Conservation (phyloP, 2,113 vertebrate genomes). For the Gopherus evgoodei region DNA sequence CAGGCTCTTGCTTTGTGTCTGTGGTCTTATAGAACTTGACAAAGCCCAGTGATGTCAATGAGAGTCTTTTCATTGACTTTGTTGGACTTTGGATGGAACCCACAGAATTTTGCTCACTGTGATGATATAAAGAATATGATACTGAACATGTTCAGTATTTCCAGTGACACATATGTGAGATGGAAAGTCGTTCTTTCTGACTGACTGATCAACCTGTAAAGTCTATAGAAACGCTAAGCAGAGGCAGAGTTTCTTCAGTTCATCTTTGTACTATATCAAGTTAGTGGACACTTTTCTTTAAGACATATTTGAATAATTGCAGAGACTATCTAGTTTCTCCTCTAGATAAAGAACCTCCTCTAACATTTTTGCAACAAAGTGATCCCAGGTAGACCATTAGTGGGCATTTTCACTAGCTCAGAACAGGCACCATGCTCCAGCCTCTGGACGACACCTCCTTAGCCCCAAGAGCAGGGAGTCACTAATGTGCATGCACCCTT, state of each 20-base stretch:
- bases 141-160: slow-evolving; percentile 33
- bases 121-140: slow-evolving; percentile 12
- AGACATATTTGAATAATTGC: background rate
- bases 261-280: slow-evolving; percentile 28
- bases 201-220: slow-evolving; percentile 22
- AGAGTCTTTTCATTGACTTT: slow-evolving; percentile 40
- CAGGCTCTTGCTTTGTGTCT: slow-evolving; percentile 61
- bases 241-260: slow-evolving; percentile 3
- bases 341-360: background rate
- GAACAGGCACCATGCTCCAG: background rate
- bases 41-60: slow-evolving; percentile 52
- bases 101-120: slow-evolving; percentile 17
- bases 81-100: slow-evolving; percentile 38
- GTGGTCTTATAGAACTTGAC: slow-evolving; percentile 41
- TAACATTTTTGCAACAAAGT: background rate
- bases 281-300: background rate
- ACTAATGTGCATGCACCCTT: background rate
- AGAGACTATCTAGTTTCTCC: background rate
- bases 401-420: background rate
- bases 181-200: slow-evolving; percentile 21
- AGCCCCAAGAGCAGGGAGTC: background rate
- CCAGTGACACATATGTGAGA: slow-evolving; percentile 1
- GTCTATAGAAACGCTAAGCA: slow-evolving; percentile 44
- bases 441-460: background rate
- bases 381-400: background rate